These are phyloP conservation scores for Hartigia nigra DNA, from an alignment of 2,888 invertebrate genomes.

Conservation along the genomic window DNA sequence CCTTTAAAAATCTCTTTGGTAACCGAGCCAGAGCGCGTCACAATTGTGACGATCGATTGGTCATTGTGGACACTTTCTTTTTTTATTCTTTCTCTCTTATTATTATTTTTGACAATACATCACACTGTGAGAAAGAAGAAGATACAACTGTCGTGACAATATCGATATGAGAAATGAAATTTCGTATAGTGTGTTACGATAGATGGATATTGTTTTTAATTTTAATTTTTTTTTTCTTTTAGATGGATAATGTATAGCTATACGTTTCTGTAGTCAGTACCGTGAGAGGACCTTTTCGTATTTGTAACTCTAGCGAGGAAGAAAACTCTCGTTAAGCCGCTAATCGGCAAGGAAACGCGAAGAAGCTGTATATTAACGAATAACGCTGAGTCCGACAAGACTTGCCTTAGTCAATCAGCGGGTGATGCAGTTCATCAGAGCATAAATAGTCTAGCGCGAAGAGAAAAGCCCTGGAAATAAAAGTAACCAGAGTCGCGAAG, in stretches of 20 bases:
- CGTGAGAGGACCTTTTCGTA: neutral
- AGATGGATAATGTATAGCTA: neutral
- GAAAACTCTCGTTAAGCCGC: neutral
- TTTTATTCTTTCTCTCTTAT: neutral
- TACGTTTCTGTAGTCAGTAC: neutral
- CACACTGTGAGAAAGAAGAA: neutral
- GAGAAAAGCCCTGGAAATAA: slow-evolving; percentile 7
- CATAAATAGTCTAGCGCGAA: slow-evolving; percentile 42
- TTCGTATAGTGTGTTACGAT: slow-evolving; percentile 5
- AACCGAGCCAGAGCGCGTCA: neutral
- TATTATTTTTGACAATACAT: slow-evolving; percentile 14
- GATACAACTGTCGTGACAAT: slow-evolving; percentile 19
- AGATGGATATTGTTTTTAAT: neutral
- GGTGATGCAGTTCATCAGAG: slow-evolving; percentile 53
- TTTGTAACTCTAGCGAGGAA: neutral
- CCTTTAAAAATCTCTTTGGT: neutral
- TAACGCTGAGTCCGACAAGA: neutral
- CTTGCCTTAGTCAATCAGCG: slow-evolving; percentile 9
- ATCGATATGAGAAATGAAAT: slow-evolving; percentile 32
- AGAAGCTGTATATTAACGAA: neutral
- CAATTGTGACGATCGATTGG: neutral
- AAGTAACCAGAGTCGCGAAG: slow-evolving; percentile 14
- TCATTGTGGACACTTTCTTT: neutral
- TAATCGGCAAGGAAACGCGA: neutral
- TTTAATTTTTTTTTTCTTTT: neutral